phyloP scores from a whole-genome alignment of 2,888 invertebrate genomes.

The Abrostola tripartita region DNA sequence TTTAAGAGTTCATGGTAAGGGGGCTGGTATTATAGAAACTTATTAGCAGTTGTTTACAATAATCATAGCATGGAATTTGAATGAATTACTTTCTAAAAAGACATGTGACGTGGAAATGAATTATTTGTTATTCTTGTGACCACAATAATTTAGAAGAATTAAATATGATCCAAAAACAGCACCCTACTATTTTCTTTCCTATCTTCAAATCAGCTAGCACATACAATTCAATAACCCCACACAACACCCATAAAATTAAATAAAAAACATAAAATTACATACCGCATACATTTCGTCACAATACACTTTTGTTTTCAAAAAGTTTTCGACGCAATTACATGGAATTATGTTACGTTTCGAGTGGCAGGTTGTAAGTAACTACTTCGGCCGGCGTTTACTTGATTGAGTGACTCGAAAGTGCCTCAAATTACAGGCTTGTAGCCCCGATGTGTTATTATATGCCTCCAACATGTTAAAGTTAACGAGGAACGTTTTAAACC shows the following conservation, averaged over 20 bases:
- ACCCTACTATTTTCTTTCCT: background rate
- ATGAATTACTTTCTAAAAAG: no score
- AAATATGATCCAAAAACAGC: background rate
- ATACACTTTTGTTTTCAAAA: constrained; percentile 58
- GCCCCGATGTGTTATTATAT: constrained; percentile 58
- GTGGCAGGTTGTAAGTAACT: constrained; percentile 52
- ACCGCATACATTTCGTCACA: constrained; percentile 47
- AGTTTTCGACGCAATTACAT: constrained; percentile 52
- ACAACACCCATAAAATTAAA: background rate
- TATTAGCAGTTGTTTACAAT: no score
- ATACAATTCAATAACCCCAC: constrained; percentile 37
- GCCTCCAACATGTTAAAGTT: constrained; percentile 56
- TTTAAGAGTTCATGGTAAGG: no score
- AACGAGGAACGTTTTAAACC: constrained; percentile 54
- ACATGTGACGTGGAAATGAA: background rate
- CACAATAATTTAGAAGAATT: no score
- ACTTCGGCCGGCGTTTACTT: constrained; percentile 62
- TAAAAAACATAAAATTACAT: constrained; percentile 35
- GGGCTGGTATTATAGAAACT: no score
- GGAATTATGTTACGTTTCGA: constrained; percentile 53
- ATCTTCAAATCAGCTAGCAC: constrained; percentile 15
- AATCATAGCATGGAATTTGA: no score
- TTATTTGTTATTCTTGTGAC: no score
- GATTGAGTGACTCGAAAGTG: constrained; percentile 71
- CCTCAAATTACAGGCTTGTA: constrained; percentile 64